Evolutionary conservation across 2,797 vertebrate genomes (phyloP), one percentile per base, ranked within the genome.

Genomic region (Parauchenoglanis punctatus): DNA sequence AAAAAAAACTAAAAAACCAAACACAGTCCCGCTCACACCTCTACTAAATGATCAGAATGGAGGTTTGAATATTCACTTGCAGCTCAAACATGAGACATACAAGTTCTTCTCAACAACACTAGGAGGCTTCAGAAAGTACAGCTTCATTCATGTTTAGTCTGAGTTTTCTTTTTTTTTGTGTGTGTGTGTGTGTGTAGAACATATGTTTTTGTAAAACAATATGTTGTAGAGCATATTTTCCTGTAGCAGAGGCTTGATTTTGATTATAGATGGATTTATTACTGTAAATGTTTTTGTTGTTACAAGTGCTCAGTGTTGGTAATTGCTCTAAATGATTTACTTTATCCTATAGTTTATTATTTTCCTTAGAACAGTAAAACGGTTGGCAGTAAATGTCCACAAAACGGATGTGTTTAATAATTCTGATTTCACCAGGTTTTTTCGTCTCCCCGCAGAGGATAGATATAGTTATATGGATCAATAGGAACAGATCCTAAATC

Each of bases 351-450:
- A 82, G 61, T 65, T 65, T 52, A 52, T 49, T 49, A 10, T 86
- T 23, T 83, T 28, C 58, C 63, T 54, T 83, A 35, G 44, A 52
- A 52, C 81, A 23, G 28, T 83, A 35, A 83, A 54, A 68, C 63
- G 23, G 18, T 68, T 68, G 46, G n/a, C 46, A 68, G 23, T 54
- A 83, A 83, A 68, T 68, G 81, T 83, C 65, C 46, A 12, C n/a
- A 54, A 83, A 83, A 83, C 68, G 81, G 81, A 83, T 52, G 81
- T 54, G 68, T 83, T 83, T 83, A 83, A 83, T 83, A 52, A 83
- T 68, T 68, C n/a, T 5, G 46, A 83, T 83, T 83, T 83, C 46
- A 68, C 28, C 81, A 83, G 46, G 7, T 63, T 81, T 81, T 72
- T 23, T 4, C 18, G 20, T 59, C 49, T 83, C n/a, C 18, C 46